Evolutionary conservation across 1,140 invertebrate genomes (phyloP).

Genomic region (Panagrolaimus sp.): DNA sequence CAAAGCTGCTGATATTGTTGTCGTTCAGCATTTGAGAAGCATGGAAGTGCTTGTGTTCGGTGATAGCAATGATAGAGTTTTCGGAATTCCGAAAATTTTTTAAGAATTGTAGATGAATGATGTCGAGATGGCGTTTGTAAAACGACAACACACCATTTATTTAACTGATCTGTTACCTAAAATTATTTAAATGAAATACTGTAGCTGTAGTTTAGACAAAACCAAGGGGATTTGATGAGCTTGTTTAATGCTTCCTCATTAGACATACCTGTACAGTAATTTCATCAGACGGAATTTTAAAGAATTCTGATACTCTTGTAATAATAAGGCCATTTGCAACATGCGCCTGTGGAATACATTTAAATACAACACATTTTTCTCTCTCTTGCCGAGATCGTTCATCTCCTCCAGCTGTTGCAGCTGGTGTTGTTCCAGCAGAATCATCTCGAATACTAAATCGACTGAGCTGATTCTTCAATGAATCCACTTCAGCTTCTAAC

Average conservation of each 20-base stretch:
- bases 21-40: slow-evolving; percentile 5
- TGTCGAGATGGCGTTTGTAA: background rate
- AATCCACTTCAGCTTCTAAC: background rate
- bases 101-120: background rate
- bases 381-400: background rate
- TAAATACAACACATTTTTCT: background rate
- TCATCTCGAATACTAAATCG: background rate
- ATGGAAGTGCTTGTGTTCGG: slow-evolving; percentile 4
- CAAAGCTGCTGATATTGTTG: background rate
- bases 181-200: background rate
- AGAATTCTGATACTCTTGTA: background rate
- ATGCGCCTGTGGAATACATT: slow-evolving; percentile 6
- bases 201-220: too few species aligned
- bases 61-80: slow-evolving; percentile 13
- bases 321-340: slow-evolving; percentile 4
- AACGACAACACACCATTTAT: slow-evolving; percentile 11
- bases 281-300: background rate
- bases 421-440: background rate
- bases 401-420: background rate
- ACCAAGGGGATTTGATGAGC: too few species aligned
- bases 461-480: background rate
- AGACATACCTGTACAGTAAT: too few species aligned
- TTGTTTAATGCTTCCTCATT: too few species aligned
- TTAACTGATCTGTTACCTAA: slow-evolving; percentile 1
- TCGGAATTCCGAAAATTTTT: background rate